A percentile compares a stretch with the other conserved stretches of the same genome.
phyloP scores from a whole-genome alignment of 2,888 invertebrate genomes.

The Cheilosia soror region DNA sequence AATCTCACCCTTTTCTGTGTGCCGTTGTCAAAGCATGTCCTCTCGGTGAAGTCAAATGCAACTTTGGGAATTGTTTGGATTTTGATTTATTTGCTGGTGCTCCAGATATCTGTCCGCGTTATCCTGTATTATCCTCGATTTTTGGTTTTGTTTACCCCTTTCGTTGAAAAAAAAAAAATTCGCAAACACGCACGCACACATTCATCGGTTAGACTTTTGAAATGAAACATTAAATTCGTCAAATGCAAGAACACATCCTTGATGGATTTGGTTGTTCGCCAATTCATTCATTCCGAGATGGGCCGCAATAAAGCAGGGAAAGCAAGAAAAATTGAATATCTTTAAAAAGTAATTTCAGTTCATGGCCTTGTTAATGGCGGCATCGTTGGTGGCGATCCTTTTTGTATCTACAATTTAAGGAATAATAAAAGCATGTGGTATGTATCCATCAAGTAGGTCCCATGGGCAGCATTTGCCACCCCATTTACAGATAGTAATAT shows the following conservation, averaged over 20 bases:
- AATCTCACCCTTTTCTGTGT: slow-evolving; percentile 57
- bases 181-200: slow-evolving; percentile 25
- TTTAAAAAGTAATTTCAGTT: slow-evolving; percentile 73
- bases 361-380: slow-evolving; percentile 76
- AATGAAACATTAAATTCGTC: slow-evolving; percentile 55
- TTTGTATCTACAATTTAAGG: slow-evolving; percentile 66
- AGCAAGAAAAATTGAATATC: slow-evolving; percentile 65
- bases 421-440: slow-evolving; percentile 82
- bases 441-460: slow-evolving; percentile 83
- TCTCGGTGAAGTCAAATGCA: slow-evolving; percentile 83
- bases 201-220: slow-evolving; percentile 34
- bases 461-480: slow-evolving; percentile 83
- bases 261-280: slow-evolving; percentile 14
- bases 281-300: slow-evolving; percentile 8
- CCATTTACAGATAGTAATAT: slow-evolving; percentile 80
- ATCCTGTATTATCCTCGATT: slow-evolving; percentile 83
- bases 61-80: slow-evolving; percentile 83
- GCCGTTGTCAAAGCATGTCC: slow-evolving; percentile 72
- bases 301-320: not conserved
- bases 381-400: slow-evolving; percentile 71
- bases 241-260: slow-evolving; percentile 42
- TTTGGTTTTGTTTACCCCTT: slow-evolving; percentile 82
- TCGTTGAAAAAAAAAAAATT: slow-evolving; percentile 7
- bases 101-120: slow-evolving; percentile 78
- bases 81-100: slow-evolving; percentile 84